Evolutionary conservation across 2,888 invertebrate species (phyloP).

Genomic region (Tholera decimalis): DNA sequence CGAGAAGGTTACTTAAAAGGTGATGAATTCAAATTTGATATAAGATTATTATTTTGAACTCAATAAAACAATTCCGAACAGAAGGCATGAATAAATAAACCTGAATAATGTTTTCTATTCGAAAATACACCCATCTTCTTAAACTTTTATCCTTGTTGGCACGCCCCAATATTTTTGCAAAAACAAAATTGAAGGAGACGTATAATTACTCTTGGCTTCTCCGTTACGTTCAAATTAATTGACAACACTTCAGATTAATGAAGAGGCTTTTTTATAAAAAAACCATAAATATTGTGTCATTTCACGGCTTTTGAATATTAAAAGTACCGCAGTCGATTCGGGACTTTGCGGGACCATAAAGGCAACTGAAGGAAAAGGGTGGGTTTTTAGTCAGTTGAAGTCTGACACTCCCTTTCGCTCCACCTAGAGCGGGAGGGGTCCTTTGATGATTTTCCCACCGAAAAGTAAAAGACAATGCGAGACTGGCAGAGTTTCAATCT

Average conservation of each 20-base stretch:
- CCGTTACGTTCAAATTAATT: conserved; percentile 54
- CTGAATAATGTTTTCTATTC: conserved; percentile 19
- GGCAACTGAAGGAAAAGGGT: background rate
- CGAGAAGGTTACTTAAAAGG: too few relatives aligned
- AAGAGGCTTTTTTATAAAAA: conserved; percentile 23
- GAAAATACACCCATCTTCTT: conserved; percentile 13
- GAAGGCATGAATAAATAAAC: conserved; percentile 6
- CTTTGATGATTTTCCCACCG: too few relatives aligned
- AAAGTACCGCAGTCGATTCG: background rate
- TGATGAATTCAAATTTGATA: too few relatives aligned
- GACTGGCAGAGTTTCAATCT: too few relatives aligned
- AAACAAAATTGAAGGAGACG: conserved; percentile 45
- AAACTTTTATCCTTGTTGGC: conserved; percentile 18
- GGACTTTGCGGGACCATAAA: background rate
- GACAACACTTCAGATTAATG: conserved; percentile 55
- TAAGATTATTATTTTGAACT: too few relatives aligned
- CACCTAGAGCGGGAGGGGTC: too few relatives aligned
- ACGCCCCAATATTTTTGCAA: conserved; percentile 44
- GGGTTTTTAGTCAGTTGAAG: too few relatives aligned
- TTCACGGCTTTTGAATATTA: background rate
- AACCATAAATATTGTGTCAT: conserved; percentile 24
- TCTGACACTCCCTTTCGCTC: too few relatives aligned
- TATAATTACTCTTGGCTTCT: conserved; percentile 32
- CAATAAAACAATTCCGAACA: too few relatives aligned
- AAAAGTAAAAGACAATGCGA: too few relatives aligned